A percentile compares a stretch with the other conserved stretches of the same genome.
These are phyloP conservation scores for Macaca fascicularis DNA, from an alignment of 2,113 vertebrate species.

Conservation along the genomic window T2T-MFA8v1.1 NC_088380.1:173751001-173751500, in stretches of 20 bases:
- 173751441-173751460: slow-evolving; percentile 39
- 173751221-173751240: background rate
- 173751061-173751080: background rate
- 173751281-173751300: background rate
- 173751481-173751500: slow-evolving; percentile 48
- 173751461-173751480: slow-evolving; percentile 4
- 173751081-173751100: background rate
- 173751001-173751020: background rate
- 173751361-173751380: background rate
- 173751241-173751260: background rate
- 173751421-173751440: background rate
- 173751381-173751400: background rate
- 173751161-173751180: background rate
- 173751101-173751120: background rate
- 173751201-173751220: background rate
- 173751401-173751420: background rate
- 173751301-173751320: background rate
- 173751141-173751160: background rate
- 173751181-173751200: background rate
- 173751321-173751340: background rate
- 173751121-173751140: background rate
- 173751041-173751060: background rate
- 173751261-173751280: background rate
- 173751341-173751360: background rate
- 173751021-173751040: background rate